Evolutionary conservation across 2,797 vertebrate species (phyloP).

Genomic region (Ispidina picta): DNA sequence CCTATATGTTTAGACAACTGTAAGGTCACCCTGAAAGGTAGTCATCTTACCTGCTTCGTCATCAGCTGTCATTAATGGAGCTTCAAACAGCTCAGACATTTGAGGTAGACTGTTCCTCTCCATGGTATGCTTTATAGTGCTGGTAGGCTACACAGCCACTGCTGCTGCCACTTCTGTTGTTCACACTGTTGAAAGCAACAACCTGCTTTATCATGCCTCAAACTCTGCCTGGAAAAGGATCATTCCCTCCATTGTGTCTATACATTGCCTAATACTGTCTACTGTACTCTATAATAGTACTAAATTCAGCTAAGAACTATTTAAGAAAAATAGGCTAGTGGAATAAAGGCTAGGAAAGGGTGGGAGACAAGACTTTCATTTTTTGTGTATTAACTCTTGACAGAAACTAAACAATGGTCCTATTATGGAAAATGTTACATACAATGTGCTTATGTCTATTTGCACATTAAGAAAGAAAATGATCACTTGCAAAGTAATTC

Average conservation of each 20-base stretch:
- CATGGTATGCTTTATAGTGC: not conserved
- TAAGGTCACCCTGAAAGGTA: not conserved
- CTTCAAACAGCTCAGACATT: not conserved
- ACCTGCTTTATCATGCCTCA: not conserved
- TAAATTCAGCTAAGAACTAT: not conserved
- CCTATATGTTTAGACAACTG: not conserved
- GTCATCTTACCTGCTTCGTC: not conserved
- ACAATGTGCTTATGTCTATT: not conserved
- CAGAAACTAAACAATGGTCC: not conserved
- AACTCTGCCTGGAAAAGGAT: not conserved
- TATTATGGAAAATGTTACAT: not conserved
- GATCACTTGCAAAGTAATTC: not conserved
- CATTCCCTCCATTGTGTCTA: not conserved
- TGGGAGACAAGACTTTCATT: not conserved
- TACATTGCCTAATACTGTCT: not conserved
- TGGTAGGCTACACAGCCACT: not conserved
- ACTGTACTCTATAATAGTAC: not conserved
- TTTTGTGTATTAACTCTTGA: not conserved
- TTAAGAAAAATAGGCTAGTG: not conserved
- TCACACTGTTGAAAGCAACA: not conserved
- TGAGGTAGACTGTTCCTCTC: not conserved
- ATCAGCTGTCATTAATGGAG: not conserved
- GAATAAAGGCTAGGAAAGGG: not conserved
- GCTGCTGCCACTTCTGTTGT: not conserved
- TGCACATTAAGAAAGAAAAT: not conserved